phyloP scores from a whole-genome alignment of 2,888 invertebrate genomes.

The Microctonus hyperodae region DNA sequence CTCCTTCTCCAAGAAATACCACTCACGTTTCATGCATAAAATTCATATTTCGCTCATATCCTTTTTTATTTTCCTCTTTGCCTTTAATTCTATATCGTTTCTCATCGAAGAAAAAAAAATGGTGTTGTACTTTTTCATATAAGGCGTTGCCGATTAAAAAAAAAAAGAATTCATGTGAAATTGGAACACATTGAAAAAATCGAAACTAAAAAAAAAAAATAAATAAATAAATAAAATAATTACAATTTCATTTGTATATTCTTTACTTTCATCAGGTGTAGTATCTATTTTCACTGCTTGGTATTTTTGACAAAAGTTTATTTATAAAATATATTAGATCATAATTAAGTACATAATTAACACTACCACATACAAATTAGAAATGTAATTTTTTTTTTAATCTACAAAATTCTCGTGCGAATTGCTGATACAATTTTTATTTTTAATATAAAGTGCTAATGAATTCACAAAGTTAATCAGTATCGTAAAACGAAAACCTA shows the following conservation, averaged over 20 bases:
- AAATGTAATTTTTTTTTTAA: neutral
- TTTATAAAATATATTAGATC: slow-evolving; percentile 61
- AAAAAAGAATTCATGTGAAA: slow-evolving; percentile 60
- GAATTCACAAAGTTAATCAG: neutral
- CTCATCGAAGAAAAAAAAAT: slow-evolving; percentile 50
- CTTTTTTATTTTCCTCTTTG: neutral
- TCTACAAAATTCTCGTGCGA: slow-evolving; percentile 9
- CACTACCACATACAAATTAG: slow-evolving; percentile 56
- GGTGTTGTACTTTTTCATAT: slow-evolving; percentile 62
- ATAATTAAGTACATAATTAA: slow-evolving; percentile 59
- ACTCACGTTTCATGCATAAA: neutral
- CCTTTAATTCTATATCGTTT: slow-evolving; percentile 33
- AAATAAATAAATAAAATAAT: neutral
- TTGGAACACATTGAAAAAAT: slow-evolving; percentile 54
- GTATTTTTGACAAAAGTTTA: slow-evolving; percentile 50
- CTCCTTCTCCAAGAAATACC: slow-evolving; percentile 46
- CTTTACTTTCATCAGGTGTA: neutral
- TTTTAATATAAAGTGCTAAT: no score
- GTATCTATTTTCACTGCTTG: neutral
- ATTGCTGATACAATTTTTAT: neutral
- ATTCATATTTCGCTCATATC: neutral
- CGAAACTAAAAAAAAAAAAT: slow-evolving; percentile 11
- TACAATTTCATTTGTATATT: neutral
- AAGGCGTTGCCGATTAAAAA: slow-evolving; percentile 56
- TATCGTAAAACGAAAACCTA: neutral